Percentiles rank a stretch among this genome's conserved stretches.
Evolutionary conservation across 2,797 vertebrate species (phyloP).

Genomic region (Hirundo rustica): DNA sequence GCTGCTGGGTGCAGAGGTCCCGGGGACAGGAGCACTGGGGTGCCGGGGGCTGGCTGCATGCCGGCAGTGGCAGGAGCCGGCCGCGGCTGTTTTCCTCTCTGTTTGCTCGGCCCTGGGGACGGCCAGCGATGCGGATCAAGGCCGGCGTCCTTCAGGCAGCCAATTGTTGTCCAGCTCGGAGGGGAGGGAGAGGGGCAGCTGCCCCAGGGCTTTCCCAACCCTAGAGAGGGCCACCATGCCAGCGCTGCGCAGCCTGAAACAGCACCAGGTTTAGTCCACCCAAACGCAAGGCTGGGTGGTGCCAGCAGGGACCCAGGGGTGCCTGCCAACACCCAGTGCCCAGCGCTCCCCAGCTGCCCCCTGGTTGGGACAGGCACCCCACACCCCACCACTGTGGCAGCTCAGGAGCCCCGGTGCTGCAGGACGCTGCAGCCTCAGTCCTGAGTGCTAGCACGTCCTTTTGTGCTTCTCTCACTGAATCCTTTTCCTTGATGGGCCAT

Average conservation of each 20-base stretch:
- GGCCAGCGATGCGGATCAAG: slow-evolving; percentile 52
- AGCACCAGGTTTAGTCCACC: neutral
- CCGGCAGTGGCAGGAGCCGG: neutral
- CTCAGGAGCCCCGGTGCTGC: rapidly evolving
- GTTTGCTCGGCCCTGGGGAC: slow-evolving; percentile 46
- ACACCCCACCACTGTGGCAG: rapidly evolving
- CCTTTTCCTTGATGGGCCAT: neutral
- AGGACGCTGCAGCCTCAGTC: neutral
- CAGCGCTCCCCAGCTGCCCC: rapidly evolving
- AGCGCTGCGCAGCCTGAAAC: neutral
- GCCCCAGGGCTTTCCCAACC: slow-evolving; percentile 38
- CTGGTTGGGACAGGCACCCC: rapidly evolving
- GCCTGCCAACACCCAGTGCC: rapidly evolving
- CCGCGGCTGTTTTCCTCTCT: slow-evolving; percentile 44
- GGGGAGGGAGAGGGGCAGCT: slow-evolving; percentile 58
- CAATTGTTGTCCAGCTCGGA: slow-evolving; percentile 19
- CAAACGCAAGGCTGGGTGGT: neutral
- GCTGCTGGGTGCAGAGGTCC: rapidly evolving
- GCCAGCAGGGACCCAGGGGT: neutral
- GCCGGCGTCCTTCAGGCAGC: slow-evolving; percentile 1
- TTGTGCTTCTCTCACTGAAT: neutral
- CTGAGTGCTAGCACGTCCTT: neutral
- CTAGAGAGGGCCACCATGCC: neutral
- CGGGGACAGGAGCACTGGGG: neutral
- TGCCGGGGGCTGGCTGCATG: neutral